Conservation (phyloP, 92 coral and sea anemone genomes). For the Desmophyllum pertusum region DNA sequence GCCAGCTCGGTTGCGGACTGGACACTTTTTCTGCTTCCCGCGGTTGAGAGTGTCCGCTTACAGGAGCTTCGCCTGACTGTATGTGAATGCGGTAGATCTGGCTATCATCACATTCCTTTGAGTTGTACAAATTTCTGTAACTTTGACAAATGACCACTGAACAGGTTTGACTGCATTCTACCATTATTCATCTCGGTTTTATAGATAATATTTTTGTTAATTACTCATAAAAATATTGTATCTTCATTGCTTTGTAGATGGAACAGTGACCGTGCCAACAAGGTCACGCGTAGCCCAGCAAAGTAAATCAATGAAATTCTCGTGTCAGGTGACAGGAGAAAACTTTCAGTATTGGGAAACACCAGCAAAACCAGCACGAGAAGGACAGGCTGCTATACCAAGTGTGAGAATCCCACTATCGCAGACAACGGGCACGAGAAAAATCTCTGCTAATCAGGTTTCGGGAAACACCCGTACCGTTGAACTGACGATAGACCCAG, state of each 20-base stretch:
- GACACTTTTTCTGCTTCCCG: too few relatives aligned
- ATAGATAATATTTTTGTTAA: too few relatives aligned
- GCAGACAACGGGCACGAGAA: not conserved
- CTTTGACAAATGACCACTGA: too few relatives aligned
- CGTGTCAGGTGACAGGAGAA: slow-evolving; percentile 4
- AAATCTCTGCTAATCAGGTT: not conserved
- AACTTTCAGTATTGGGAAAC: slow-evolving; percentile 14
- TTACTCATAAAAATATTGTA: not conserved
- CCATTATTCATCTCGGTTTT: too few relatives aligned
- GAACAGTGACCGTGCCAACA: not conserved
- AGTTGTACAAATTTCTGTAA: too few relatives aligned
- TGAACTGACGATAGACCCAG: not conserved
- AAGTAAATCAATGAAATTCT: not conserved
- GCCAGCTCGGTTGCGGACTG: too few relatives aligned
- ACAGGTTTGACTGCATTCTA: too few relatives aligned
- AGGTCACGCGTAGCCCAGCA: not conserved
- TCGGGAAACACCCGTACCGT: slow-evolving; percentile 4
- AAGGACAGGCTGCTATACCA: slow-evolving; percentile 3
- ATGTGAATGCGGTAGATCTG: too few relatives aligned
- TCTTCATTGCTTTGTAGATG: slow-evolving; percentile 4
- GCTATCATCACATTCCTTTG: too few relatives aligned
- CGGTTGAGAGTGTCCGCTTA: too few relatives aligned
- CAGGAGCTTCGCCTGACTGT: too few relatives aligned
- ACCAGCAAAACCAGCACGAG: slow-evolving; percentile 31
- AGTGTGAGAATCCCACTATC: not conserved